Evolutionary conservation across 2,797 vertebrate species (phyloP).

Genomic region (Sebastolobus alascanus): DNA sequence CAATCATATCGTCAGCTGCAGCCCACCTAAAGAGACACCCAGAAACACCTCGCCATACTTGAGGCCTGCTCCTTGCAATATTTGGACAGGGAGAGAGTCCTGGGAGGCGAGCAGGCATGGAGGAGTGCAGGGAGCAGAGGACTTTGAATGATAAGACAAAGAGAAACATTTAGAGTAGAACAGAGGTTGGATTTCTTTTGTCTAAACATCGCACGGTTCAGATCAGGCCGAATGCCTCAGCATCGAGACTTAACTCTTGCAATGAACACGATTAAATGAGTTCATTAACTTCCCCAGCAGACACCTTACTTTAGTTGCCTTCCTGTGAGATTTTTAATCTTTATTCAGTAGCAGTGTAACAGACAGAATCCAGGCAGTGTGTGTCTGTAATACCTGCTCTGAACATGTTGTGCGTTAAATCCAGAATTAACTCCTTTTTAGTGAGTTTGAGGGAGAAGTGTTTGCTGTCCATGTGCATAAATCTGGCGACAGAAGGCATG

Average conservation of each 20-base stretch:
- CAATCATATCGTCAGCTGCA: constrained; percentile 79
- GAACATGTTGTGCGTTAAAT: constrained; percentile 33
- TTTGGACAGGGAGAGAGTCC: constrained; percentile 71
- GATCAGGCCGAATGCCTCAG: constrained; percentile 33
- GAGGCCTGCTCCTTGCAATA: constrained; percentile 84
- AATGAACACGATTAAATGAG: constrained; percentile 26
- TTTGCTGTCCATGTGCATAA: constrained; percentile 53
- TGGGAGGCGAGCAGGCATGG: constrained; percentile 49
- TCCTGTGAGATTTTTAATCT: constrained; percentile 38
- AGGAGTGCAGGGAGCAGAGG: constrained; percentile 57
- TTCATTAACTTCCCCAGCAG: constrained; percentile 27
- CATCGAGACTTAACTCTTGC: constrained; percentile 24
- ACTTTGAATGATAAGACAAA: constrained; percentile 77
- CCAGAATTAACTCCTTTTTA: constrained; percentile 49
- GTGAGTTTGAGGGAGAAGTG: constrained; percentile 29
- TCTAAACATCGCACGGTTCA: constrained; percentile 65
- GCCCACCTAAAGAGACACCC: constrained; percentile 82
- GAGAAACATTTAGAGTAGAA: constrained; percentile 75
- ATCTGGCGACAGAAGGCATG: constrained; percentile 38
- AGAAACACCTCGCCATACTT: constrained; percentile 76
- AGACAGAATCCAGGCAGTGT: constrained; percentile 23
- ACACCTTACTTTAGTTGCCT: constrained; percentile 18
- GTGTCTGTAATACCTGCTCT: constrained; percentile 28
- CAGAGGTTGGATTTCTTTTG: constrained; percentile 60
- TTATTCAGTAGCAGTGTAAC: constrained; percentile 5